Conservation (phyloP, 2,888 invertebrate genomes). For the Chloromyia formosa region DNA sequence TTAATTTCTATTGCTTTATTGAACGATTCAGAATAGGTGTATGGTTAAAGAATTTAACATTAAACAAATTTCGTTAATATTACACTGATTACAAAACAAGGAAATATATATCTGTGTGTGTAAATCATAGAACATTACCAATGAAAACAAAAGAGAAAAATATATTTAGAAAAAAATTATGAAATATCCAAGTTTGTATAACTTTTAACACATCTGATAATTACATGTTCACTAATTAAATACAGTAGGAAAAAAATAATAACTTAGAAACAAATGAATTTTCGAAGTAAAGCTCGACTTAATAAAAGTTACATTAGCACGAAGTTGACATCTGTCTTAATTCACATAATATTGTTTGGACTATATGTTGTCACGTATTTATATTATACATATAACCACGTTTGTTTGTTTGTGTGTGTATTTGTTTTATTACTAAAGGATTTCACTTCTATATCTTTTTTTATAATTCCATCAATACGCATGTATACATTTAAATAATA, state of each 20-base stretch:
- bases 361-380: slow-evolving; percentile 8
- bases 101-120: background rate
- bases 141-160: background rate
- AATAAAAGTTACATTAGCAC: slow-evolving; percentile 38
- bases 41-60: background rate
- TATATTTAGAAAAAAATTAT: background rate
- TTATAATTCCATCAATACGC: background rate
- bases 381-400: background rate
- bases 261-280: background rate
- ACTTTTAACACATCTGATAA: no score
- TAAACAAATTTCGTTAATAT: background rate
- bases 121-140: background rate
- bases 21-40: background rate
- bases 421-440: slow-evolving; percentile 4
- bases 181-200: no score
- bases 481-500: slow-evolving; percentile 41
- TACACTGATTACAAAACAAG: background rate
- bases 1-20: background rate
- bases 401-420: slow-evolving; percentile 14
- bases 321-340: slow-evolving; percentile 40
- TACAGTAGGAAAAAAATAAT: background rate
- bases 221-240: background rate
- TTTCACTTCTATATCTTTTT: slow-evolving; percentile 17
- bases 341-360: slow-evolving; percentile 36
- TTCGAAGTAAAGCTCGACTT: slow-evolving; percentile 8